Base-by-base conservation (phyloP, 2,888 invertebrate species). In the Steinernema scapterisci region DNA sequence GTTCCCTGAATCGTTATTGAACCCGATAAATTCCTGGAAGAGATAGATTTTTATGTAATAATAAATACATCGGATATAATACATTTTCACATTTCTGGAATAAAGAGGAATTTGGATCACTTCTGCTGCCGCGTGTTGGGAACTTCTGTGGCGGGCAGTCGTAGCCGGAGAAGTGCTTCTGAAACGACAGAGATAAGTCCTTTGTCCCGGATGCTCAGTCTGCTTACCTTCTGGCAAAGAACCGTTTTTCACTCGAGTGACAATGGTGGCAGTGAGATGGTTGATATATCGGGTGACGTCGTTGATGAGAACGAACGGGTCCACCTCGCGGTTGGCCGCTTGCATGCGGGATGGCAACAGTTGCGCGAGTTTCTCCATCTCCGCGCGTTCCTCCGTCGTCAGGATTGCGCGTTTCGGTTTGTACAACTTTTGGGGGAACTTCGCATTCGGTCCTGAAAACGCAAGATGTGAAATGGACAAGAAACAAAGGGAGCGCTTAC, bases 231-330 rank as follows among this genome's bases (percentile, higher is more conserved):
- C 56, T 2, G 83, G 83, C 44, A 83, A 75, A 44, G 80, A 76
- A 72, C 84, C 84, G 56, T 77, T 79, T 19, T 78, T 74, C 27
- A 83, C 84, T 23, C 82, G 76, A 6, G 82, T 80, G 25, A 79
- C 76, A n/a, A 84, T 77, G 0, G 83, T 82, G 31, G 83, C 79
- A 31, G 79, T 77, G 52, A 84, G 74, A 38, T 79, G 78, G 71
- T 82, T 77, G 71, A 84, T 84, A 74, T 84, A 83, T 48, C 75
- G 76, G 23, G 81, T 80, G 11, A 82, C 82, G 54, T 82, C 76
- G 56, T 80, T 56, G 48, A 84, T 77, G 44, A 83, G 74, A 13
- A 74, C 75, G 6, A 77, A 54, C 9, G 83, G 80, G 71, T 83
- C 82, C 23, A 63, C 71, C 13, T 56, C 71, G 27, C 52, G 73